Evolutionary conservation across 2,113 vertebrate genomes (phyloP).

Genomic region (Cyanocitta stelleri): DNA sequence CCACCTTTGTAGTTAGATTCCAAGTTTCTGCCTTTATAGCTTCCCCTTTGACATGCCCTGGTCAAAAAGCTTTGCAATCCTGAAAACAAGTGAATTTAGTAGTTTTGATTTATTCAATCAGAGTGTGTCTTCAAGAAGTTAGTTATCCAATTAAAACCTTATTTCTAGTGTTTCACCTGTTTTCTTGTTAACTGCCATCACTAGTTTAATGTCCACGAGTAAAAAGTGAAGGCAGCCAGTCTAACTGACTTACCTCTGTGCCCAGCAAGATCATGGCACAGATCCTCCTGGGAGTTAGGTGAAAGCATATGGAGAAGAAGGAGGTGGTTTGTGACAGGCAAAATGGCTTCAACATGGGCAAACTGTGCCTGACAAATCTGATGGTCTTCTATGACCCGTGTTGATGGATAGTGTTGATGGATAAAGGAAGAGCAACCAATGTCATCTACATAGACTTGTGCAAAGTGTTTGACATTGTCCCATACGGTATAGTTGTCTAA

Average conservation of each 20-base stretch:
- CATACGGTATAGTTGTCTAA: background rate
- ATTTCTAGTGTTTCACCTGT: background rate
- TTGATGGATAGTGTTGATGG: background rate
- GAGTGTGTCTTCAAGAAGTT: background rate
- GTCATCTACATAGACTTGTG: background rate
- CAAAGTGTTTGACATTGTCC: background rate
- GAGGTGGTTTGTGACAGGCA: background rate
- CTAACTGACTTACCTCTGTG: background rate
- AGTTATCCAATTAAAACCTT: background rate
- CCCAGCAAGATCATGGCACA: background rate
- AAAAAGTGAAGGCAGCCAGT: background rate
- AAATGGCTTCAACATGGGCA: background rate
- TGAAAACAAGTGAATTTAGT: background rate
- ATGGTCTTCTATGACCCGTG: accelerated
- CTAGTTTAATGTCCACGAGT: background rate
- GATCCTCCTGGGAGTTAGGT: background rate
- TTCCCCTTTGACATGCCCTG: background rate
- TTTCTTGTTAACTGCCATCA: background rate
- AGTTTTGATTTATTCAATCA: background rate
- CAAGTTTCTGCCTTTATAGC: background rate
- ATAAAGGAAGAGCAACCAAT: background rate
- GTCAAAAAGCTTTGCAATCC: background rate
- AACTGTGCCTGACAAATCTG: background rate
- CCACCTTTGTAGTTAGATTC: background rate
- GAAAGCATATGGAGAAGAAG: background rate